phyloP scores from a whole-genome alignment of 2,888 invertebrate genomes.

The Mesorhabditis spiculigera region DNA sequence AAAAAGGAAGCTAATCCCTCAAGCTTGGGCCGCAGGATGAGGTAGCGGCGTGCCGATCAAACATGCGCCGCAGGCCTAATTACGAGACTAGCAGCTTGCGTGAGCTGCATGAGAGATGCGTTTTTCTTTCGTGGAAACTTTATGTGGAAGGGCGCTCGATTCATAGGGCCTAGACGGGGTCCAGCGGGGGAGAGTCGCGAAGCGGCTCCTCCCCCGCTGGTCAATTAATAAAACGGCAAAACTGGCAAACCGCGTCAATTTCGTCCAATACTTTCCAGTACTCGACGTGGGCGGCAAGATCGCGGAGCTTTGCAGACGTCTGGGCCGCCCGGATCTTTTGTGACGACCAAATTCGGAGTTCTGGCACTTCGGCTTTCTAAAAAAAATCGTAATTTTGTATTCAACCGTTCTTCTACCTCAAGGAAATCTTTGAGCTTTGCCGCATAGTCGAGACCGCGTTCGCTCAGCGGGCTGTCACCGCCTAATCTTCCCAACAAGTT shows the following conservation, averaged over 20 bases:
- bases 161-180: too few relatives aligned
- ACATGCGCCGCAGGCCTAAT: too few relatives aligned
- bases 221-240: background rate
- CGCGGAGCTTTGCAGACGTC: conserved; percentile 71
- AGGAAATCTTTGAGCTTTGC: conserved; percentile 50
- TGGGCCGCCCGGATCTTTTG: conserved; percentile 93
- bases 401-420: conserved; percentile 25
- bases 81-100: too few relatives aligned
- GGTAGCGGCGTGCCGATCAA: too few relatives aligned
- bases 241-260: conserved; percentile 77
- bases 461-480: conserved; percentile 85
- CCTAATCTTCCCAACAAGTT: conserved; percentile 90
- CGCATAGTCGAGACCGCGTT: conserved; percentile 69
- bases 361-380: conserved; percentile 63
- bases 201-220: too few relatives aligned
- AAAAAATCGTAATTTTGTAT: background rate
- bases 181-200: too few relatives aligned
- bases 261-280: conserved; percentile 98
- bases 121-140: too few relatives aligned
- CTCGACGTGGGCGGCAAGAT: conserved; percentile 87
- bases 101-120: too few relatives aligned
- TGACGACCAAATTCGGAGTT: conserved; percentile 90
- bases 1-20: too few relatives aligned
- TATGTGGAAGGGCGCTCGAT: too few relatives aligned
- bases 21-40: too few relatives aligned